Percentiles rank a stretch among this genome's conserved stretches.
Conservation (phyloP, 53 echinoderm and acorn worm species). For the Apostichopus leukothele region DNA sequence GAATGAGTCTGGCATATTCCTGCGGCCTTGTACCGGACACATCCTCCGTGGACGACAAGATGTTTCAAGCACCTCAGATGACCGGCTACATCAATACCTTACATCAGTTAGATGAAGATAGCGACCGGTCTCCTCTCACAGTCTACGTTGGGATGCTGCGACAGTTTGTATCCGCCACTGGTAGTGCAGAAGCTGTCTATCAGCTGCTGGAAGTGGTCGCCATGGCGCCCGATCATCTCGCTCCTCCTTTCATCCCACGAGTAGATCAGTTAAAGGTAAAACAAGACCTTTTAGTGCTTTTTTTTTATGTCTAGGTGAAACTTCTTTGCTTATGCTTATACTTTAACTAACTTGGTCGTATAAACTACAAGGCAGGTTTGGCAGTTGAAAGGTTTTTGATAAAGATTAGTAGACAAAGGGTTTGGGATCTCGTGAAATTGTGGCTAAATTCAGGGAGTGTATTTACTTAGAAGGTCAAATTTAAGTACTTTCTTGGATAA, state of each 20-base stretch:
- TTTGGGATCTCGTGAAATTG: no score
- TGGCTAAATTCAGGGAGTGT: no score
- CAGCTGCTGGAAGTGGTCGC: slow-evolving; percentile 66
- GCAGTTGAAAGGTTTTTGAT: no score
- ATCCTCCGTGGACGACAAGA: slow-evolving; percentile 54
- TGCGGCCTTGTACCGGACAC: slow-evolving; percentile 59
- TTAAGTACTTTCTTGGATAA: no score
- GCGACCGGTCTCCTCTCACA: slow-evolving; percentile 39
- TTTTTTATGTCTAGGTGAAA: no score
- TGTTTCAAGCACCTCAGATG: slow-evolving; percentile 58
- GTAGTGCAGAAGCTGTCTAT: slow-evolving; percentile 58
- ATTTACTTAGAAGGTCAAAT: no score
- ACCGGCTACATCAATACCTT: slow-evolving; percentile 55
- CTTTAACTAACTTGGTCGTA: no score
- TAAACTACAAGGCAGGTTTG: no score
- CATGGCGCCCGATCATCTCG: slow-evolving; percentile 65
- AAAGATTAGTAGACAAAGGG: no score
- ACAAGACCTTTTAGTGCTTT: neutral
- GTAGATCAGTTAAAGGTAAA: slow-evolving; percentile 69
- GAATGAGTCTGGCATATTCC: slow-evolving; percentile 71
- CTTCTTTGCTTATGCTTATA: no score
- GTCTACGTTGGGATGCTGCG: slow-evolving; percentile 55
- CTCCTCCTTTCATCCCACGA: slow-evolving; percentile 62
- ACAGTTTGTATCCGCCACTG: slow-evolving; percentile 70
- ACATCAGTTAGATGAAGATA: slow-evolving; percentile 49